Percentiles rank a stretch among this genome's conserved stretches.
These are phyloP conservation scores for Zelleria hepariella DNA, from an alignment of 2,888 invertebrate species.

Conservation along the genomic window DNA sequence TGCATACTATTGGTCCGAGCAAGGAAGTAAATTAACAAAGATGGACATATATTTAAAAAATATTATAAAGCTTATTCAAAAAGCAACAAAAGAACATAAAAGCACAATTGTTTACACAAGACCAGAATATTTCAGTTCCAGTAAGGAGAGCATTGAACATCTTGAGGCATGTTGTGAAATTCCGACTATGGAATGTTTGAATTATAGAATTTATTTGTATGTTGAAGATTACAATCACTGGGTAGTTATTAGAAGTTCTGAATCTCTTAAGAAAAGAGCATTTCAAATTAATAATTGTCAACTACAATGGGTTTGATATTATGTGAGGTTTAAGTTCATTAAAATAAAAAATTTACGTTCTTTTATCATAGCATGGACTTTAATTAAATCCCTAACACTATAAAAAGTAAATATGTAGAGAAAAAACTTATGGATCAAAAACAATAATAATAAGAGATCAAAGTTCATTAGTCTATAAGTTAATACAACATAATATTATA, in stretches of 20 bases:
- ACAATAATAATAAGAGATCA: neutral
- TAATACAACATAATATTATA: neutral
- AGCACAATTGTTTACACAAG: conserved; percentile 64
- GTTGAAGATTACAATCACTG: conserved; percentile 18
- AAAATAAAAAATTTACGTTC: too few species aligned
- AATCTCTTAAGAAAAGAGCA: conserved; percentile 18
- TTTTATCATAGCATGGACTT: too few species aligned
- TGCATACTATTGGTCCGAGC: conserved; percentile 70
- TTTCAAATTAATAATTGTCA: conserved; percentile 23
- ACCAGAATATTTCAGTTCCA: conserved; percentile 62
- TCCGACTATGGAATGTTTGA: conserved; percentile 32
- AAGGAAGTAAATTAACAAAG: conserved; percentile 49
- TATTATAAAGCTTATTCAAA: conserved; percentile 41
- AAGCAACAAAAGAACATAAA: conserved; percentile 59
- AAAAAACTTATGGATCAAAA: too few species aligned
- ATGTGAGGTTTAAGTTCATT: too few species aligned
- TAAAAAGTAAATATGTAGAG: too few species aligned
- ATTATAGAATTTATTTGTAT: conserved; percentile 46
- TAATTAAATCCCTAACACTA: too few species aligned
- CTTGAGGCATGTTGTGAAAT: conserved; percentile 28
- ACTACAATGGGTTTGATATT: conserved; percentile 20
- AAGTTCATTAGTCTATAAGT: neutral
- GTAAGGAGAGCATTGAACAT: conserved; percentile 33
- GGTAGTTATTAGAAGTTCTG: conserved; percentile 24
- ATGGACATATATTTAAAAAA: conserved; percentile 67